Base-by-base conservation (phyloP, 2,797 vertebrate genomes). In the Adelosebastes latens region DNA sequence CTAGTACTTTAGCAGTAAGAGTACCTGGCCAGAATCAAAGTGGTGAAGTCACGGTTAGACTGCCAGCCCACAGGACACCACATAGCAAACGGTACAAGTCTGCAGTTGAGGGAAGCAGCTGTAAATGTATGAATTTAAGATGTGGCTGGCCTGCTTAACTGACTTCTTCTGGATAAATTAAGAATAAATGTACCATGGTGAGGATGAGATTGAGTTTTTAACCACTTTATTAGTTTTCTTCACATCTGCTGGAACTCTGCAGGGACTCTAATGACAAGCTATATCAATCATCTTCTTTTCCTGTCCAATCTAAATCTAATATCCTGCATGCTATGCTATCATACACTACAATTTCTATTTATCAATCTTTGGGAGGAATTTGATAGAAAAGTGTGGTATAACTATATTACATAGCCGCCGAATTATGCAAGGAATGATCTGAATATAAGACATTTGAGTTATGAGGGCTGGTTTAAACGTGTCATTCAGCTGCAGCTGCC, bases 151-250 rank as follows among this genome's bases (percentile, higher is more conserved):
- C 22, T 60, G n/a, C 34, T 60, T 24, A 25, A 11, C 29, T 72
- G 20, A 83, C 12, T 64, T 83, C 13, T 29, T 60, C 60, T 34
- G 16, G 42, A 70, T 62, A 27, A 69, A 69, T 83, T 34, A 36
- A 24, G 42, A 71, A 60, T 64, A 68, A 77, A 77, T 74, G 34
- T 55, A 70, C 11, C 11, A 0, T 68, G 29, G 18, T 62, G 24
- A 62, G 61, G 14, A 61, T 42, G 18, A 72, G 55, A 75, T 52
- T 68, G 52, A 32, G 14, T 53, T 85, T 75, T 77, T 74, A 71
- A 71, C 55, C 29, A 65, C 31, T 62, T 56, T 66, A 60, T 67
- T 60, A 6, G 52, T 60, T 81, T 81, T 70, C 4, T 52, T 58
- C 29, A 66, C 11, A 64, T 65, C 69, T 56, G 32, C 29, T 34